Base-by-base conservation (phyloP, 2,113 vertebrate species). In the Natator depressus region DNA sequence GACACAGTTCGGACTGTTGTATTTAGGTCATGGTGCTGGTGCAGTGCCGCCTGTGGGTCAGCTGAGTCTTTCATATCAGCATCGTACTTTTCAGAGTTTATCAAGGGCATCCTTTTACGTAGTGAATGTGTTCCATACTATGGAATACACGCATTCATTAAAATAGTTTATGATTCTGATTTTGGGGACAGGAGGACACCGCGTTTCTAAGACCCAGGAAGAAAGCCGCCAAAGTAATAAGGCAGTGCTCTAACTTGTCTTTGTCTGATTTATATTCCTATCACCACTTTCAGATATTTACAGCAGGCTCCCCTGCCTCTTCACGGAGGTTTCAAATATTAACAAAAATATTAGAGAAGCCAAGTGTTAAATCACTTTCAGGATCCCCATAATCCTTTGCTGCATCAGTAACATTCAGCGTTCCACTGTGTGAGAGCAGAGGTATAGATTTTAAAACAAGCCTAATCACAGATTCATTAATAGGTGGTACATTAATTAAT, bases 381-480 rank as follows among this genome's bases (percentile, higher is more conserved):
- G 95, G 84, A 54, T 42, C 47, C 84, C 95, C 38, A 90, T 72
- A 88, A 90, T 89, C 88, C 59, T 93, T 86, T n/a, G 72, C 93
- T 95, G 78, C 38, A 94, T 90, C 93, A 95, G 94, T 84, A 95
- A 93, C 1, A 24, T 72, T 95, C 76, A 82, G 55, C 2, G 13
- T 79, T 88, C 91, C 93, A 95, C 89, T 96, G 75, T 89, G 72
- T 29, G 81, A 1, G 42, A 97, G 90, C 75, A 94, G 89, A 69
- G 5, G 75, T 96, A 97, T 93, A 92, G 94, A 97, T 97, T 98
- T 98, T 97, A 97, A 97, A 97, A 95, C 96, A 95, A 95, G 93
- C 24, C 96, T 94, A 96, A 97, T 97, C 93, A 97, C 96, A 98
- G 95, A 96, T 94, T 97, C 96, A 97, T 97, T 97, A 97, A 97